Conservation (phyloP, 2,797 vertebrate species). For the Epinephelus malabaricus region DNA sequence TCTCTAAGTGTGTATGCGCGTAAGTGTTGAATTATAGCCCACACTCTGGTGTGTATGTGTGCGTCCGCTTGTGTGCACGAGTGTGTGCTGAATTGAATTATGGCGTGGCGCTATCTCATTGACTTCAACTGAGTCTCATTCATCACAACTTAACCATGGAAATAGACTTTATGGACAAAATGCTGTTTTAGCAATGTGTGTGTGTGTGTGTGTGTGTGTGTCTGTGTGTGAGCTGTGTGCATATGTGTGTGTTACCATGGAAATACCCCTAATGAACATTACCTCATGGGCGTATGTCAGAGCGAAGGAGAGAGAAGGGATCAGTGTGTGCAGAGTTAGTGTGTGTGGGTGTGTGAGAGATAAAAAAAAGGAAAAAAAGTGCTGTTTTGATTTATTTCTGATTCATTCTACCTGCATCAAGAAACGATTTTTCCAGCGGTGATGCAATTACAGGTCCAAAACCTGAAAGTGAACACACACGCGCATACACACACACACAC, state of each 20-base stretch:
- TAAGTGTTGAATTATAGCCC: conserved; percentile 68
- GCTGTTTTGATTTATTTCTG: conserved; percentile 55
- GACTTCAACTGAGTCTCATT: conserved; percentile 80
- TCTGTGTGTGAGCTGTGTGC: conserved; percentile 8
- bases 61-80: conserved; percentile 25
- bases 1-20: conserved; percentile 64
- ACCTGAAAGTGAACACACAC: conserved; percentile 13
- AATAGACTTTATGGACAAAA: conserved; percentile 79
- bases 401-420: conserved; percentile 49
- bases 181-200: conserved; percentile 71
- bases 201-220: not conserved
- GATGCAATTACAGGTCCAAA: conserved; percentile 43
- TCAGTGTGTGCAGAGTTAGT: conserved; percentile 31
- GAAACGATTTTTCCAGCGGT: conserved; percentile 50
- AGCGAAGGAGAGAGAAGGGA: conserved; percentile 15
- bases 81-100: conserved; percentile 77
- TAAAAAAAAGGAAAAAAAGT: conserved; percentile 9
- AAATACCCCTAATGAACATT: conserved; percentile 56
- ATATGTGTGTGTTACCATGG: conserved; percentile 35
- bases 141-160: conserved; percentile 83
- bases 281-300: conserved; percentile 54
- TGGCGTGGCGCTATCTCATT: conserved; percentile 78
- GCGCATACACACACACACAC: not conserved
- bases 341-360: conserved; percentile 16
- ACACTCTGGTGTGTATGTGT: conserved; percentile 30